A percentile compares a stretch with the other conserved stretches of the same genome.
Evolutionary conservation across 2,888 invertebrate genomes (phyloP).

Genomic region (Petrolisthes cinctipes): DNA sequence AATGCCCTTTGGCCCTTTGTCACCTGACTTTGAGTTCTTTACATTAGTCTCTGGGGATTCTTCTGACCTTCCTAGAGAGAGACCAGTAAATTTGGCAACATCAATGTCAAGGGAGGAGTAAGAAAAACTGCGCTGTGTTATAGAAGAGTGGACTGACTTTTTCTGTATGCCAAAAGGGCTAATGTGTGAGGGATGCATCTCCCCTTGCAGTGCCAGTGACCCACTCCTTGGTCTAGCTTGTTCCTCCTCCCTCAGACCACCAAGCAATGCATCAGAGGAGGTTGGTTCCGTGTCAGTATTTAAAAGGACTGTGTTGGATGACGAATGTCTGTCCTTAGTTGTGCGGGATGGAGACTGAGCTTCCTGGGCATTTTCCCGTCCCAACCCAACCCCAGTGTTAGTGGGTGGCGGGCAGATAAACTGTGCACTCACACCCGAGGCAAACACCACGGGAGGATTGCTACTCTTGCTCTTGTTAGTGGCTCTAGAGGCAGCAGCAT

Average conservation of each 20-base stretch:
- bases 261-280: background rate
- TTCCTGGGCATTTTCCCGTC: background rate
- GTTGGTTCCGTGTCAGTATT: background rate
- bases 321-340: background rate
- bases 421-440: conserved; percentile 61
- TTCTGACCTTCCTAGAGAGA: background rate
- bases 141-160: background rate
- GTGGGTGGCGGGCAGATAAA: conserved; percentile 42
- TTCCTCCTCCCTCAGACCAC: background rate
- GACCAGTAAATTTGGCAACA: background rate
- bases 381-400: conserved; percentile 38
- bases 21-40: conserved; percentile 19
- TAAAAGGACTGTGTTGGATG: background rate
- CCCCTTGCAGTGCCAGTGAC: conserved; percentile 3
- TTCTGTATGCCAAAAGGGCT: background rate
- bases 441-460: conserved; percentile 38
- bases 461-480: conserved; percentile 23
- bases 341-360: conserved; percentile 8
- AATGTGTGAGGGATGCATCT: background rate
- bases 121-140: background rate
- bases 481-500: background rate
- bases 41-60: background rate
- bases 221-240: too few species aligned
- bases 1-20: conserved; percentile 30
- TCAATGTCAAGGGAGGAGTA: conserved; percentile 20